Evolutionary conservation across 2,797 vertebrate species (phyloP), one percentile per base, ranked within the genome.

Genomic region (Kryptolebias ocellatus): DNA sequence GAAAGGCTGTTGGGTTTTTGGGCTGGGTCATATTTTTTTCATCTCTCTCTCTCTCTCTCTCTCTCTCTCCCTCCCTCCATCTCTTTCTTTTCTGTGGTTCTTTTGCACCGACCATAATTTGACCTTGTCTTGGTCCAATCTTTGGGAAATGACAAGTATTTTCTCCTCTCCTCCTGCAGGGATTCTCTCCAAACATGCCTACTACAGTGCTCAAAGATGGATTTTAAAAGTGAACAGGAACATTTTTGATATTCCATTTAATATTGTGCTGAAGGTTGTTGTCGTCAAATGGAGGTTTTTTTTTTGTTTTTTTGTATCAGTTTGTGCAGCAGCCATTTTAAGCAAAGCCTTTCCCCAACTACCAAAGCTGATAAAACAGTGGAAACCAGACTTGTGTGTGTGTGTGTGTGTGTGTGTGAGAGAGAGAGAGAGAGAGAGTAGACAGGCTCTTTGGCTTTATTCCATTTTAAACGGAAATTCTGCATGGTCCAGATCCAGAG

Each of bases 1-100:
- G 76, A 87, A 87, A 80, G 58, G 58, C 61, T 82, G 78, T 79
- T 62, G 59, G 69, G 76, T 70, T 87, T 85, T 78, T 66, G 71
- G 83, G 76, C 64, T 69, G 71, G 77, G 59, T 49, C 49, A 53
- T 78, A 39, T 39, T 39, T 39, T 39, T 39, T 10, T 39, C 8
- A 2, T 8, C 0, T 34, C 7, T 4, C 73, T 83, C 45, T 44
- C 66, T 34, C 7, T 4, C 73, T 83, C 45, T 44, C 66, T 57
- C 18, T 49, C n/a, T 49, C 46, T 49, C 12, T 34, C 50, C 29
- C 58, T 49, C 16, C 29, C 42, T 55, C 18, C 52, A 62, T 29
- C 58, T 67, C 10, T 27, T 20, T 50, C 69, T 73, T 68, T 64
- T 37, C 45, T 17, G 31, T 44, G 62, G 57, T 54, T 28, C 5